phyloP scores from a whole-genome alignment of 2,113 vertebrate species.

The Sapayoa aenigma region DNA sequence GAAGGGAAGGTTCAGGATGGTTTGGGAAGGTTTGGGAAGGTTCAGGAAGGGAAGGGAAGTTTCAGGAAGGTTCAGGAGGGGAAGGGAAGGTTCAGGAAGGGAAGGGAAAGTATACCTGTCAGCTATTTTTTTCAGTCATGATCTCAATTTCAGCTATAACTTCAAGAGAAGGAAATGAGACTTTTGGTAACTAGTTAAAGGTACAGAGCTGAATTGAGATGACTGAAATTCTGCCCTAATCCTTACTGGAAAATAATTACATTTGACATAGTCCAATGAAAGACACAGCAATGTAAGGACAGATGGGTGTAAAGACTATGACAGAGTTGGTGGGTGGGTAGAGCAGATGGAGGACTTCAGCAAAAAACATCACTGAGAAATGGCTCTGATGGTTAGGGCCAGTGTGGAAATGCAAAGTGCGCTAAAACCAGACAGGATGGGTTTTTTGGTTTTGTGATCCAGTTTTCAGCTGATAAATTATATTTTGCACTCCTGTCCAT shows the following conservation, averaged over 20 bases:
- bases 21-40: too few relatives aligned
- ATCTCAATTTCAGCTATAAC: background rate
- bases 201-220: background rate
- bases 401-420: background rate
- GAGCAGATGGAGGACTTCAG: conserved; percentile 1
- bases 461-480: background rate
- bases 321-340: background rate
- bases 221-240: background rate
- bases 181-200: background rate
- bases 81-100: fast-evolving
- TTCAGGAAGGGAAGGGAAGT: too few relatives aligned
- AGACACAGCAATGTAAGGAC: background rate
- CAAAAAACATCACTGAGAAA: background rate
- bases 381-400: background rate
- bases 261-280: background rate
- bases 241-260: background rate
- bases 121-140: background rate
- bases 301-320: background rate
- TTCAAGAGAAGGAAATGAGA: background rate
- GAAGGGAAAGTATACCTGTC: background rate
- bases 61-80: too few relatives aligned
- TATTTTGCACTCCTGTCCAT: background rate
- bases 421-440: background rate
- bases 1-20: too few relatives aligned
- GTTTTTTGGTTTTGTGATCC: background rate